These are phyloP conservation scores for Muntiacus muntjak DNA, from an alignment of 2,113 vertebrate species.

Conservation along the genomic window DNA sequence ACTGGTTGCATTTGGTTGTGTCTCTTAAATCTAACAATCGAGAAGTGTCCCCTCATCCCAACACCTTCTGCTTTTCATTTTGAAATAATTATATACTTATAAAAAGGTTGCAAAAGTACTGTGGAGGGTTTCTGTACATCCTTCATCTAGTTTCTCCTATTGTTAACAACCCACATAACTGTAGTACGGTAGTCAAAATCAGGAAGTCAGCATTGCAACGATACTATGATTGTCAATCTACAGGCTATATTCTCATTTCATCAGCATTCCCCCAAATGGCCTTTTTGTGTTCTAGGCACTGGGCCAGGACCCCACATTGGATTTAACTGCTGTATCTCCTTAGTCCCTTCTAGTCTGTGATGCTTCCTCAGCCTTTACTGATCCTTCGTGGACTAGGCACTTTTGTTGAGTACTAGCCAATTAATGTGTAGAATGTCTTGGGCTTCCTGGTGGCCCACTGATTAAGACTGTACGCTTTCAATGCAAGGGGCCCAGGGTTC, in stretches of 20 bases:
- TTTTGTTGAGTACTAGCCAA: not conserved
- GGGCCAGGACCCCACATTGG: not conserved
- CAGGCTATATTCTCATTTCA: accelerated
- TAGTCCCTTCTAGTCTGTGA: accelerated
- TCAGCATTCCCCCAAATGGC: not conserved
- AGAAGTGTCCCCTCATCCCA: not conserved
- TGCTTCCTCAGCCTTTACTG: not conserved
- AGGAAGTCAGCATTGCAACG: not conserved
- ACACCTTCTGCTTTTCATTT: not conserved
- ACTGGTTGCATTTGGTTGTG: not conserved
- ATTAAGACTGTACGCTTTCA: not conserved
- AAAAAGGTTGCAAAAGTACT: not conserved
- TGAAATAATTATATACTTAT: not conserved
- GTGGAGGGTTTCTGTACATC: not conserved
- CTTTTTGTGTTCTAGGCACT: not conserved
- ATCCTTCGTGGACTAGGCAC: not conserved
- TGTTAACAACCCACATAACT: not conserved
- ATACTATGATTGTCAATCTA: accelerated
- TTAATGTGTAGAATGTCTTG: not conserved
- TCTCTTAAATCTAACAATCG: not conserved
- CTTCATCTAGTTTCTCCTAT: not conserved
- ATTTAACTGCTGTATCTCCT: not conserved
- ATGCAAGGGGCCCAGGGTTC: not conserved
- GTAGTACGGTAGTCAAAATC: accelerated
- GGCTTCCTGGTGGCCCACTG: not conserved